Evolutionary conservation across 2,797 vertebrate species (phyloP), one percentile per base, ranked within the genome.

Genomic region (Eulemur coronatus): DNA sequence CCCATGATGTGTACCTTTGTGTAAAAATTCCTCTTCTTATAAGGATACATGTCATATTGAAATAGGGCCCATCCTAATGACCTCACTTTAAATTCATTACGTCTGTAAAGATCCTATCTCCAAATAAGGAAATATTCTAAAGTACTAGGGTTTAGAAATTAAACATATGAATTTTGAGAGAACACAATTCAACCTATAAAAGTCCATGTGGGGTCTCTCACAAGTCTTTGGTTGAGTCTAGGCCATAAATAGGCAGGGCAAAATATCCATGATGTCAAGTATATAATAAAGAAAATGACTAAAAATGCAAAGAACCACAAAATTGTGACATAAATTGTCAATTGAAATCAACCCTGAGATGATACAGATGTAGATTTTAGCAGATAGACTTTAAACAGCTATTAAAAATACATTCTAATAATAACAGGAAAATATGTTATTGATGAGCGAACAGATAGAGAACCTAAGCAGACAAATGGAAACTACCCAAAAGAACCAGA

Each of bases 311-410:
- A 26, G 13, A 75, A 80, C 12, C 33, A 20, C 75, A n/a, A 78
- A 84, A 86, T 86, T 75, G 59, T 91, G 65, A 70, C 72, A 95
- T 33, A 46, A 85, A 24, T 15, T 73, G 20, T 89, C 57, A 65
- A 86, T 41, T 82, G 67, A 93, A 96, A 55, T 88, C 41, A 88
- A 79, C 35, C 20, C 69, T 75, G 72, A 91, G 73, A 96, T 26
- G 8, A 30, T 76, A 69, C 75, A 95, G 73, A 86, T 93, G 69
- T 67, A 85, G 35, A 35, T 76, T 92, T 93, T 84, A 95, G 59
- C 28, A 81, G 80, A 93, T 92, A 88, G 33, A 48, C 2, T 93
- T 84, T 63, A 94, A 97, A 94, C 35, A 95, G 55, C 15, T 63
- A 61, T 80, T 50, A 88, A 90, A 88, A 92, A 33, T 73, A 38